phyloP scores from a whole-genome alignment of 2,113 vertebrate species.

The Cebus imitator region DNA sequence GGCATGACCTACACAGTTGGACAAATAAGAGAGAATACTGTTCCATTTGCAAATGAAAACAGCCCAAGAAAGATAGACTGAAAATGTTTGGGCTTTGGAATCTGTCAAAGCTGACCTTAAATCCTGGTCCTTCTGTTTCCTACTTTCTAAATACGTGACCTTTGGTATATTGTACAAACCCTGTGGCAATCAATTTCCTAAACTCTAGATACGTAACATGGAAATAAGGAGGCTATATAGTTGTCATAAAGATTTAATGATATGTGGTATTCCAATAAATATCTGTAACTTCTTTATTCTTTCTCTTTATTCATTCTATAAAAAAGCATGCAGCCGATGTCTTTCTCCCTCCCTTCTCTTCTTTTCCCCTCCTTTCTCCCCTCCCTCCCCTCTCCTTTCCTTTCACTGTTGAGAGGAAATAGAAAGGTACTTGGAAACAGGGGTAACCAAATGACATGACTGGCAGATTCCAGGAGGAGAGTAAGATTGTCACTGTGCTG shows the following conservation, averaged over 20 bases:
- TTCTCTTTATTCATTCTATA: neutral
- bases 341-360: fast-evolving
- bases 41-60: neutral
- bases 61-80: neutral
- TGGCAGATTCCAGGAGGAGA: fast-evolving
- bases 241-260: neutral
- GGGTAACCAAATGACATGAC: neutral
- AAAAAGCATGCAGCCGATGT: neutral
- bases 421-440: neutral
- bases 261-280: neutral
- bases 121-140: neutral
- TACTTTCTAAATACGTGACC: neutral
- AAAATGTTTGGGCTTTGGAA: neutral
- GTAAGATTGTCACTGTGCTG: fast-evolving
- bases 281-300: neutral
- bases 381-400: neutral
- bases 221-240: neutral
- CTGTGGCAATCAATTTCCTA: neutral
- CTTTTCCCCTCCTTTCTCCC: fast-evolving
- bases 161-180: neutral
- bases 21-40: neutral
- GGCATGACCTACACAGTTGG: neutral
- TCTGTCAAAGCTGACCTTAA: neutral
- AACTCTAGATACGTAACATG: neutral
- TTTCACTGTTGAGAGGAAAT: neutral